A percentile compares a stretch with the other conserved stretches of the same genome.
phyloP scores from a whole-genome alignment of 2,797 vertebrate genomes.

The Danio kyathit region DNA sequence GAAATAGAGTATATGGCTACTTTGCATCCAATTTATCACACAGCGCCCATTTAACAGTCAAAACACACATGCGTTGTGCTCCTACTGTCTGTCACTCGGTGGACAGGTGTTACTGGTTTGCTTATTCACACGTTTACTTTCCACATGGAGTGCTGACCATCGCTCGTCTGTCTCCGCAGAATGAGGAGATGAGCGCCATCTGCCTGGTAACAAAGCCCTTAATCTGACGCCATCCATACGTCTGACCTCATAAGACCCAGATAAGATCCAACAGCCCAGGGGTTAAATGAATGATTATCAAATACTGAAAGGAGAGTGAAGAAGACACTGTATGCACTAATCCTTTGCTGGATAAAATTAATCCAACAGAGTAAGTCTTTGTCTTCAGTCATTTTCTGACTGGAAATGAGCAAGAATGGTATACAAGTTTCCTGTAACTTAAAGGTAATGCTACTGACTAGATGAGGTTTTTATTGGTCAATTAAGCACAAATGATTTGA shows the following conservation, averaged over 20 bases:
- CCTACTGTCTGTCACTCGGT: slow-evolving; percentile 39
- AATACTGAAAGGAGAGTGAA: slow-evolving; percentile 4
- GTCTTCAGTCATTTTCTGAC: background rate
- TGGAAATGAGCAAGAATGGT: background rate
- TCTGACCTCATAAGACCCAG: slow-evolving; percentile 45
- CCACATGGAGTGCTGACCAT: slow-evolving; percentile 31
- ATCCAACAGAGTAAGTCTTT: background rate
- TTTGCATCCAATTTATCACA: slow-evolving; percentile 32
- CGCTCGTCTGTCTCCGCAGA: slow-evolving; percentile 52
- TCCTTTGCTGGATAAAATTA: background rate
- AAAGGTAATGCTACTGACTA: background rate
- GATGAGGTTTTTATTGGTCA: background rate
- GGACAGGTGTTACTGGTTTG: slow-evolving; percentile 59
- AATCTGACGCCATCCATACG: slow-evolving; percentile 46
- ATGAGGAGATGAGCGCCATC: slow-evolving; percentile 54
- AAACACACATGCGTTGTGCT: slow-evolving; percentile 36
- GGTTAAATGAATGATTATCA: slow-evolving; percentile 54
- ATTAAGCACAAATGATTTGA: no score
- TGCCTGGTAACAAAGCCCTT: slow-evolving; percentile 57
- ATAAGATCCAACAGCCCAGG: slow-evolving; percentile 36
- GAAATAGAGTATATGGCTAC: background rate
- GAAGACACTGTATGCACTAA: background rate
- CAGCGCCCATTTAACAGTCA: slow-evolving; percentile 47
- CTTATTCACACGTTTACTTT: slow-evolving; percentile 60
- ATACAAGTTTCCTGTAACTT: background rate